A percentile compares a stretch with the other conserved stretches of the same genome.
phyloP scores from a whole-genome alignment of 1,140 invertebrate species.

The Zaprionus capensis region DNA sequence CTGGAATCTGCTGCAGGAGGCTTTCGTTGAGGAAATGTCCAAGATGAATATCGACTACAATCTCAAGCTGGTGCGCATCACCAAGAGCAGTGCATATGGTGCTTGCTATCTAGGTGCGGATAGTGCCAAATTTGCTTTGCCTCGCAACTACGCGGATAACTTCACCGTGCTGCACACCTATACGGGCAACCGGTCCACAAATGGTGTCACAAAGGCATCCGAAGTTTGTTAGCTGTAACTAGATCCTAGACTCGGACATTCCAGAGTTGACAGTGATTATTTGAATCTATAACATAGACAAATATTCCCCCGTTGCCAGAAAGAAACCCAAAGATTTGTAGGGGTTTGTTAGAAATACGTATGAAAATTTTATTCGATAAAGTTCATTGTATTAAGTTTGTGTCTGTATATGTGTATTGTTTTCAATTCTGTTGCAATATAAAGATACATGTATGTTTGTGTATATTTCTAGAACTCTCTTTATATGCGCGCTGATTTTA shows the following conservation, averaged over 20 bases:
- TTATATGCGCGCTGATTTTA: constrained; percentile 34
- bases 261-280: constrained; percentile 24
- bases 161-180: constrained; percentile 84
- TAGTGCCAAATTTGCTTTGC: constrained; percentile 84
- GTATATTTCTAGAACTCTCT: constrained; percentile 26
- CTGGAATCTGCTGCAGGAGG: constrained; percentile 91
- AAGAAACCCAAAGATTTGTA: constrained; percentile 13
- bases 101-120: constrained; percentile 91
- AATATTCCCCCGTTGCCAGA: background rate
- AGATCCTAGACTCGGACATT: constrained; percentile 19
- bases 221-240: constrained; percentile 14
- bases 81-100: constrained; percentile 88
- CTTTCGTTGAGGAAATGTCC: constrained; percentile 88
- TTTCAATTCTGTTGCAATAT: constrained; percentile 45
- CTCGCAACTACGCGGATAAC: constrained; percentile 85
- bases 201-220: constrained; percentile 29
- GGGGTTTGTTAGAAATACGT: constrained; percentile 80
- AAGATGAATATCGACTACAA: constrained; percentile 85
- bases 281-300: background rate
- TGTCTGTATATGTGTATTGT: constrained; percentile 49
- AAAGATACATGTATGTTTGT: constrained; percentile 13
- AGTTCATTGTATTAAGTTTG: constrained; percentile 76
- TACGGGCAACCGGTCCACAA: constrained; percentile 25
- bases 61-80: constrained; percentile 88
- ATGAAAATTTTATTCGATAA: constrained; percentile 83